Percentiles rank a stretch among this genome's conserved stretches.
These are phyloP conservation scores for Nowickia ferox DNA, from an alignment of 2,888 invertebrate species.

Conservation along the genomic window DNA sequence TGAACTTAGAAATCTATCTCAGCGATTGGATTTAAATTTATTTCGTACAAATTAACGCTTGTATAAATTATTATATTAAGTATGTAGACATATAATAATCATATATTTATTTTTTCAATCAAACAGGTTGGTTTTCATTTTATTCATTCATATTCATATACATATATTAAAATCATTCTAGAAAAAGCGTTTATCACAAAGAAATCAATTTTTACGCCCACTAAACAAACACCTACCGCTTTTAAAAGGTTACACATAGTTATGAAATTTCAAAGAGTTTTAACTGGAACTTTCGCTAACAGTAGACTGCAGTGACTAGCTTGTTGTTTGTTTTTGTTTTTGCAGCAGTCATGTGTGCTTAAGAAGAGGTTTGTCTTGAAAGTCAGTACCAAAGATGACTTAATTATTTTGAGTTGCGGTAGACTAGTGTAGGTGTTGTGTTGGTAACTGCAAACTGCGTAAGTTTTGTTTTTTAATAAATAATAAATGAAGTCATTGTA, in stretches of 20 bases:
- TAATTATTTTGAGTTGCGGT: constrained; percentile 11
- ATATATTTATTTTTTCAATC: not conserved
- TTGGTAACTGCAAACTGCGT: constrained; percentile 49
- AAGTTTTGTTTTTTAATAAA: constrained; percentile 30
- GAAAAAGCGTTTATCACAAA: constrained; percentile 9
- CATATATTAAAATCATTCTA: constrained; percentile 26
- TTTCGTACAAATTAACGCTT: constrained; percentile 66
- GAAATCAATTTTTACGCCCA: constrained; percentile 62
- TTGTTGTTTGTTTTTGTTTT: not conserved
- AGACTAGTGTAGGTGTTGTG: constrained; percentile 37
- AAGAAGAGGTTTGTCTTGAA: constrained; percentile 16
- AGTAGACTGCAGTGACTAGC: constrained; percentile 43
- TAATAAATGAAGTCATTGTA: constrained; percentile 37
- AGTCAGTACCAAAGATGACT: constrained; percentile 23
- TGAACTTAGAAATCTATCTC: constrained; percentile 38
- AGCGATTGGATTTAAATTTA: not conserved
- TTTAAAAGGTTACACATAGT: constrained; percentile 4
- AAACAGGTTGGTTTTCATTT: constrained; percentile 61
- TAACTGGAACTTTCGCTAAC: constrained; percentile 35
- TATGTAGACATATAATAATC: constrained; percentile 52
- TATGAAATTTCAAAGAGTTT: not conserved
- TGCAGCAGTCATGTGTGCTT: not conserved
- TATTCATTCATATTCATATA: constrained; percentile 55
- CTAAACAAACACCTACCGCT: constrained; percentile 60
- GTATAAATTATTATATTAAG: constrained; percentile 25